Percentiles rank a stretch among this genome's conserved stretches.
Evolutionary conservation across 2,797 vertebrate species (phyloP).

Genomic region (Neosalanx taihuensis): DNA sequence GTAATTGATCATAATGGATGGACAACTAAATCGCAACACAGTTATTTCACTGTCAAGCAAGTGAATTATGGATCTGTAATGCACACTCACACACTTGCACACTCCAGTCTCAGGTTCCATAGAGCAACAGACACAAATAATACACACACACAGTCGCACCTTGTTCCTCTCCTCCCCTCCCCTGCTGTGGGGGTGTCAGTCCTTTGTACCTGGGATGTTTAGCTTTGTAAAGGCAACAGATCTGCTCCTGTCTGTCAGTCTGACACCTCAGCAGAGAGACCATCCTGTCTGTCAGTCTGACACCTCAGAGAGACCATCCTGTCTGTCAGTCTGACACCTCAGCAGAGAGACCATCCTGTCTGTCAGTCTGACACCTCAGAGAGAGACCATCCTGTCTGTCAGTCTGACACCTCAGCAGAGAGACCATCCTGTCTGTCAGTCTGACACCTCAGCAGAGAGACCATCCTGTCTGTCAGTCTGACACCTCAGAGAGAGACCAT

Average conservation of each 20-base stretch:
- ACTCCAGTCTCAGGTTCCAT: background rate
- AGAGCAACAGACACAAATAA: background rate
- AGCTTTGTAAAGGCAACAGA: conserved; percentile 58
- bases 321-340: too few species aligned
- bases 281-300: too few species aligned
- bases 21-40: background rate
- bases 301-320: too few species aligned
- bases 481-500: too few species aligned
- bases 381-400: too few species aligned
- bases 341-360: too few species aligned
- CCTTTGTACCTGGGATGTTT: conserved; percentile 40
- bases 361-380: too few species aligned
- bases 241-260: conserved; percentile 63
- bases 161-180: background rate
- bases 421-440: too few species aligned
- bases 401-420: conserved; percentile 37
- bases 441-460: too few species aligned
- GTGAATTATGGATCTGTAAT: background rate
- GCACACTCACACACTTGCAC: too few species aligned
- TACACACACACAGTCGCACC: background rate
- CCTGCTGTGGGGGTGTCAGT: background rate
- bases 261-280: too few species aligned
- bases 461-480: too few species aligned
- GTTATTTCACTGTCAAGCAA: background rate
- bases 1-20: conserved; percentile 41